These are phyloP conservation scores for Brachionus sp. DNA, from an alignment of 1,140 invertebrate genomes.

Conservation along the genomic window DNA sequence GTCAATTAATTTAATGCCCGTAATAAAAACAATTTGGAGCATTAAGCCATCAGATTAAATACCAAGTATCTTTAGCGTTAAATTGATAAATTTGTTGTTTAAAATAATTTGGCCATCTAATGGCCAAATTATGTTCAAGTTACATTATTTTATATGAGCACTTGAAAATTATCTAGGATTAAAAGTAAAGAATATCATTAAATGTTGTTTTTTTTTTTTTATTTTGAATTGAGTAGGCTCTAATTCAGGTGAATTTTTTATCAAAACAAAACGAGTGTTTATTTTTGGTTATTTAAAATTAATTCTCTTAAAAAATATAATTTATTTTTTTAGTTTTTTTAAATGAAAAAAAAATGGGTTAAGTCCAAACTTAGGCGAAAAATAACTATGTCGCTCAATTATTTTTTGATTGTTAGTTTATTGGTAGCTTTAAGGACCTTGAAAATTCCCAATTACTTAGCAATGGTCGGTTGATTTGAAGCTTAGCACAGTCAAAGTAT, in stretches of 20 bases:
- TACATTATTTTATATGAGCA: background rate
- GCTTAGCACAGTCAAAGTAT: background rate
- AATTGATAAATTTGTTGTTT: background rate
- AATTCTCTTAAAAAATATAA: background rate
- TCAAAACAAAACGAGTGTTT: background rate
- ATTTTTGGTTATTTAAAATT: background rate
- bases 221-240: background rate
- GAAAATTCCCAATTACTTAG: background rate
- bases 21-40: background rate
- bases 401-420: background rate
- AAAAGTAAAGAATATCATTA: background rate
- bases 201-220: background rate
- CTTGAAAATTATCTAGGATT: background rate
- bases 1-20: background rate
- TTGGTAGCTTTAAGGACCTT: background rate
- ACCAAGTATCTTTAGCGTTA: background rate
- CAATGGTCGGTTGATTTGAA: constrained; percentile 1
- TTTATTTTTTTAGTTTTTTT: background rate
- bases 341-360: background rate
- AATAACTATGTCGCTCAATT: background rate
- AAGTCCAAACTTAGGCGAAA: background rate
- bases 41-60: background rate
- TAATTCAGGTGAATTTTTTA: background rate
- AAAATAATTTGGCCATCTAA: background rate
- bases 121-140: background rate